Evolutionary conservation across 2,113 vertebrate genomes (phyloP).

Genomic region (Paralichthys olivaceus): DNA sequence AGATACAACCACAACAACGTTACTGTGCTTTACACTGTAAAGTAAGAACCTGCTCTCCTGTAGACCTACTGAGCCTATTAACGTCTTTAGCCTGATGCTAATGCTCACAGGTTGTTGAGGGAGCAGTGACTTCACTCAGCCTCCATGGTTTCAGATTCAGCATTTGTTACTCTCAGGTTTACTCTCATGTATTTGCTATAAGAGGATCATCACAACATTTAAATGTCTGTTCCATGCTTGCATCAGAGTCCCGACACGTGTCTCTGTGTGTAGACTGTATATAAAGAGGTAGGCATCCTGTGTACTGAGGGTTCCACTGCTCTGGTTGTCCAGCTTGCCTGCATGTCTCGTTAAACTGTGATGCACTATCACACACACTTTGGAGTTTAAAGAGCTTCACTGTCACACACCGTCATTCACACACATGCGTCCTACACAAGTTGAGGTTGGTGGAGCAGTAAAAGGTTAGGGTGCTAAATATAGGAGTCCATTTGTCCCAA

Average conservation of each 20-base stretch:
- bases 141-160: not conserved
- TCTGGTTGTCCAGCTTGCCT: not conserved
- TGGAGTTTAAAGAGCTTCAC: slow-evolving; percentile 1
- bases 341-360: not conserved
- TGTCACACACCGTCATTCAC: not conserved
- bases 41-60: not conserved
- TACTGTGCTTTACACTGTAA: not conserved
- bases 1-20: no score
- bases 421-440: not conserved
- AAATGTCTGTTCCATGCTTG: not conserved
- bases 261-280: no score
- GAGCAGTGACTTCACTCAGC: not conserved
- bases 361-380: not conserved
- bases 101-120: no score
- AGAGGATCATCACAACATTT: not conserved
- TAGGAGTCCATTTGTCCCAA: slow-evolving; percentile 64
- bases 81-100: no score
- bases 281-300: no score
- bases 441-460: slow-evolving; percentile 55
- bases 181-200: not conserved
- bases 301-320: not conserved
- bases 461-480: slow-evolving; percentile 78
- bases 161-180: not conserved
- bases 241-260: not conserved
- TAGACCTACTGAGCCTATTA: not conserved